A percentile compares a stretch with the other conserved stretches of the same genome.
Evolutionary conservation across 2,797 vertebrate genomes (phyloP).

Genomic region (Characodon lateralis): DNA sequence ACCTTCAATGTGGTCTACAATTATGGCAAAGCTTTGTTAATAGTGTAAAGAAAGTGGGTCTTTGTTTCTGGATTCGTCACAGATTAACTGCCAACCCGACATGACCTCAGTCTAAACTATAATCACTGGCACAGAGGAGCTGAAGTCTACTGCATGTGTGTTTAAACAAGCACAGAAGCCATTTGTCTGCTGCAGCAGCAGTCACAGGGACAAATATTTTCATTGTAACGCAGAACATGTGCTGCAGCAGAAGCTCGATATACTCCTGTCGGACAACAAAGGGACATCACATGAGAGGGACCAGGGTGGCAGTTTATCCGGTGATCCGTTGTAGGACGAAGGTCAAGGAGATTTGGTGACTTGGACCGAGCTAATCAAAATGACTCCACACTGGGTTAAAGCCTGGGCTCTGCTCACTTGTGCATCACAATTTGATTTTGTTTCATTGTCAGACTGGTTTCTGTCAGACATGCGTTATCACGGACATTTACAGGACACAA

Average conservation of each 20-base stretch:
- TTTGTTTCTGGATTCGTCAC: constrained; percentile 52
- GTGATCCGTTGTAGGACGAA: neutral
- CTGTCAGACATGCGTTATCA: too few species aligned
- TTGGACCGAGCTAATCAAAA: constrained; percentile 7
- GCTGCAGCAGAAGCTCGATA: neutral
- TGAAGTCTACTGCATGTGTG: constrained; percentile 8
- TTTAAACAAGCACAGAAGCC: constrained; percentile 16
- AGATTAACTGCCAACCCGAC: constrained; percentile 44
- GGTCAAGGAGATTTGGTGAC: constrained; percentile 4
- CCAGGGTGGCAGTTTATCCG: constrained; percentile 15
- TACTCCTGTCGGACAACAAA: neutral
- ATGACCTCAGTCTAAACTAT: constrained; percentile 65
- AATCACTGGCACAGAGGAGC: constrained; percentile 41
- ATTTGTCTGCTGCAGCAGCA: constrained; percentile 18
- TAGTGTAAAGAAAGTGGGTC: constrained; percentile 48
- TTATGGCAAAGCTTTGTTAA: constrained; percentile 30
- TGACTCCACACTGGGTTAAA: constrained; percentile 7
- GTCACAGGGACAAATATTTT: constrained; percentile 7
- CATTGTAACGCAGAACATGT: neutral
- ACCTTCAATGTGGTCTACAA: constrained; percentile 6
- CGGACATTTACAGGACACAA: neutral
- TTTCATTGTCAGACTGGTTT: too few species aligned
- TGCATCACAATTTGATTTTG: neutral
- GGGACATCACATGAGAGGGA: neutral
- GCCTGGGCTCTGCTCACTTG: neutral